A percentile compares a stretch with the other conserved stretches of the same genome.
These are phyloP conservation scores for Nothocercus julius DNA, from an alignment of 2,113 vertebrate species.

Conservation along the genomic window DNA sequence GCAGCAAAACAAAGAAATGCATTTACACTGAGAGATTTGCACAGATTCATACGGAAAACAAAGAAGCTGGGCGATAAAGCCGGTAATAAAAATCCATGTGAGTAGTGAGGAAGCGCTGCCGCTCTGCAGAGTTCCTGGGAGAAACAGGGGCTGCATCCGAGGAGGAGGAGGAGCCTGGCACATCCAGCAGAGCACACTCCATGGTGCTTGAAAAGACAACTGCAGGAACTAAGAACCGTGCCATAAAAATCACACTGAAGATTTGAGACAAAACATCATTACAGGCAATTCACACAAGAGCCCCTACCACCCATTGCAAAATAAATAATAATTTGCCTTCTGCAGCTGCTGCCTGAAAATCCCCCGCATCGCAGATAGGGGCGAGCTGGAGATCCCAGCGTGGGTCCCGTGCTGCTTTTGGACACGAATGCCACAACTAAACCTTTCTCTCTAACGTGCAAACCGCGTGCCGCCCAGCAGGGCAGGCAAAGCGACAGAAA, in stretches of 20 bases:
- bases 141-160: neutral
- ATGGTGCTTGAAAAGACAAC: rapidly evolving
- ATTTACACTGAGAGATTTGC: neutral
- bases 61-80: neutral
- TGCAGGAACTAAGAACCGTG: neutral
- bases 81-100: neutral
- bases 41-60: neutral
- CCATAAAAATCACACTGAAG: neutral
- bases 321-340: neutral
- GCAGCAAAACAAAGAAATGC: neutral
- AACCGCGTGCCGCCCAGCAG: neutral
- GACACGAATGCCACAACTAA: rapidly evolving
- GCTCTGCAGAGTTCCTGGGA: neutral
- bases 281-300: neutral
- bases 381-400: neutral
- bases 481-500: neutral
- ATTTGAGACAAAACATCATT: neutral
- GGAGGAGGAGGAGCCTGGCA: neutral
- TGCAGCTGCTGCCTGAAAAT: neutral
- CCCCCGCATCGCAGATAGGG: neutral
- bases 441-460: neutral
- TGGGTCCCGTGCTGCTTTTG: neutral
- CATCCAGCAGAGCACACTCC: neutral
- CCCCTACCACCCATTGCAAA: neutral
- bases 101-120: neutral